Evolutionary conservation across 2,888 invertebrate genomes (phyloP).

Genomic region (Eilema griseolum): DNA sequence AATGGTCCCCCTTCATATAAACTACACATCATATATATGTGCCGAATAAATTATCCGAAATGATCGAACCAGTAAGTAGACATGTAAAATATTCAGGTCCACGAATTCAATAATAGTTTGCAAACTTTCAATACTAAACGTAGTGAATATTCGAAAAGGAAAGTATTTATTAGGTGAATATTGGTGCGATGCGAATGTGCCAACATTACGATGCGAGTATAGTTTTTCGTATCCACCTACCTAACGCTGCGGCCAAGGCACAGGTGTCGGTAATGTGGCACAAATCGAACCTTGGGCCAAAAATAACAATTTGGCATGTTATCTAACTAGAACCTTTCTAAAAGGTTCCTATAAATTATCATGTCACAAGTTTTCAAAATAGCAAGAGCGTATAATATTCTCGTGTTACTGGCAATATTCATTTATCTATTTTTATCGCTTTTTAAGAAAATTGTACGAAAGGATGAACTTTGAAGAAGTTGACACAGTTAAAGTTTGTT

Average conservation of each 20-base stretch:
- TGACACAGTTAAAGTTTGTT: too few relatives aligned
- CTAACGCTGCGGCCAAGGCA: constrained; percentile 71
- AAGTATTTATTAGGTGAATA: constrained; percentile 83
- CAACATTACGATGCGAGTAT: constrained; percentile 72
- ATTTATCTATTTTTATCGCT: not conserved
- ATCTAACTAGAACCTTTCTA: constrained; percentile 39
- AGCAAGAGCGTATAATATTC: not conserved
- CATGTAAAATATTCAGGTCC: constrained; percentile 68
- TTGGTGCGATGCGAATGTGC: constrained; percentile 67
- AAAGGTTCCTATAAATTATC: constrained; percentile 13
- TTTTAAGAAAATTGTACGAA: too few relatives aligned
- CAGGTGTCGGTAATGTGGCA: constrained; percentile 81
- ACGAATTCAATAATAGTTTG: constrained; percentile 75
- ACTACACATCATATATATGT: not conserved
- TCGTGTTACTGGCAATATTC: not conserved
- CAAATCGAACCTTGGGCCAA: constrained; percentile 71
- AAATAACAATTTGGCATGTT: constrained; percentile 56
- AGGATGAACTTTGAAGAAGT: too few relatives aligned
- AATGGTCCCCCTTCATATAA: not conserved
- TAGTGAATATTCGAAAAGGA: constrained; percentile 70
- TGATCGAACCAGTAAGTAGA: constrained; percentile 42
- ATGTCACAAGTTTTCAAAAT: not conserved
- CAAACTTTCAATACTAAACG: constrained; percentile 68
- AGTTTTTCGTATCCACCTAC: constrained; percentile 67
- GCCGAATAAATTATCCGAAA: constrained; percentile 26